A percentile compares a stretch with the other conserved stretches of the same genome.
These are phyloP conservation scores for Drosophila macrospina DNA, from an alignment of 2,888 invertebrate genomes.

Conservation along the genomic window DNA sequence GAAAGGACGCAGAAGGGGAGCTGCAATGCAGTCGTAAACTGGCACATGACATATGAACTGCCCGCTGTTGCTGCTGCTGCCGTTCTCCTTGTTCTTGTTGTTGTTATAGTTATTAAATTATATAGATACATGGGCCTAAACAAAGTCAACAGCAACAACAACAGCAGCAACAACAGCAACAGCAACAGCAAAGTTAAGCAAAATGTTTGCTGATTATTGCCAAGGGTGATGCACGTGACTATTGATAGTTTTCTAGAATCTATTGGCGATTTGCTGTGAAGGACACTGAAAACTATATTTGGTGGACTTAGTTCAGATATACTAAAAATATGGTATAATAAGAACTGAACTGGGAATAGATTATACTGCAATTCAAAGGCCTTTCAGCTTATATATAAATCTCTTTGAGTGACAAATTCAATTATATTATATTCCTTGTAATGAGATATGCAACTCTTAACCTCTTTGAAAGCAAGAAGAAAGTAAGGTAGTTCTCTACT, in stretches of 20 bases:
- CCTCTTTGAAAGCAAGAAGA: too few species aligned
- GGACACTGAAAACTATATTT: slow-evolving; percentile 1
- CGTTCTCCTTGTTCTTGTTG: background rate
- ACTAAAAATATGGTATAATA: background rate
- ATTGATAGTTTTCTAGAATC: slow-evolving; percentile 30
- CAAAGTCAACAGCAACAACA: slow-evolving; percentile 40
- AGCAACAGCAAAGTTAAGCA: slow-evolving; percentile 37
- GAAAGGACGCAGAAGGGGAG: slow-evolving; percentile 5
- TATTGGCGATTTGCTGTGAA: slow-evolving; percentile 12
- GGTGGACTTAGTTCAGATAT: background rate
- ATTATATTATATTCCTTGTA: background rate
- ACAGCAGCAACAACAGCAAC: too few species aligned
- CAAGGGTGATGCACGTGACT: slow-evolving; percentile 57
- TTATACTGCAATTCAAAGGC: too few species aligned
- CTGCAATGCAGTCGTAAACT: slow-evolving; percentile 74
- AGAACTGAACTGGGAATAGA: too few species aligned
- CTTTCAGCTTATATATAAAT: too few species aligned
- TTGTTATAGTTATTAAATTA: slow-evolving; percentile 72
- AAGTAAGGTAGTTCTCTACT: too few species aligned
- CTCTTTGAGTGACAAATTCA: too few species aligned
- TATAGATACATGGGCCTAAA: slow-evolving; percentile 39
- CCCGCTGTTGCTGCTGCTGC: slow-evolving; percentile 14
- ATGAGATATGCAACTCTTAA: background rate
- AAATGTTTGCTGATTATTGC: slow-evolving; percentile 71
- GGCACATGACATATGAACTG: slow-evolving; percentile 79